Evolutionary conservation across 1,140 invertebrate species (phyloP).

Genomic region (Micrasema minimum): DNA sequence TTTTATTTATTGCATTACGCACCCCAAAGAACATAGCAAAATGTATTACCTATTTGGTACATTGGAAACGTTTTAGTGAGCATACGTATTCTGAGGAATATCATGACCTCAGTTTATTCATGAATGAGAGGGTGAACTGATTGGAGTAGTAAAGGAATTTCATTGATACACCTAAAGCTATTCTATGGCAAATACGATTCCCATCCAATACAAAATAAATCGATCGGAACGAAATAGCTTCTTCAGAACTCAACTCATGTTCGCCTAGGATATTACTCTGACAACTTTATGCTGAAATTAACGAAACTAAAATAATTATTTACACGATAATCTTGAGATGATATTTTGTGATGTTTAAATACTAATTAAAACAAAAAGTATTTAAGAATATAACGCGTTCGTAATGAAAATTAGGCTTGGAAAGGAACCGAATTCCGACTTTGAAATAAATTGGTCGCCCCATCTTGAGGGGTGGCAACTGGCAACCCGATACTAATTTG

Average conservation of each 20-base stretch:
- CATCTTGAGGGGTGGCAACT: slow-evolving; percentile 2
- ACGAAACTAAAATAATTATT: no score
- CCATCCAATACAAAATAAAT: slow-evolving; percentile 52
- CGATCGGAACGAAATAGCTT: slow-evolving; percentile 50
- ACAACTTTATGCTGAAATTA: neutral
- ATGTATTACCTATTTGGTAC: no score
- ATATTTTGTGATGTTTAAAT: no score
- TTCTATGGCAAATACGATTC: slow-evolving; percentile 50
- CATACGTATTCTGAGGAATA: neutral
- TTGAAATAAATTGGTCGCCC: neutral
- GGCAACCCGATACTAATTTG: slow-evolving; percentile 49
- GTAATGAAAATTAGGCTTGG: no score
- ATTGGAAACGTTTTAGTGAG: no score
- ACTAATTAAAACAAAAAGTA: no score
- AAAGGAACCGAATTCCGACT: no score
- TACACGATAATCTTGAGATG: no score
- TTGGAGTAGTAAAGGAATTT: slow-evolving; percentile 41
- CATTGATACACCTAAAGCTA: slow-evolving; percentile 37
- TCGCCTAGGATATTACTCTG: neutral
- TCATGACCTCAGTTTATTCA: neutral
- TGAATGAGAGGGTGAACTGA: neutral
- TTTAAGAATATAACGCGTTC: no score
- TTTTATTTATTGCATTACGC: no score
- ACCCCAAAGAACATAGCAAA: no score
- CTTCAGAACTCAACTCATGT: slow-evolving; percentile 5